Evolutionary conservation across 2,113 vertebrate species (phyloP).

Genomic region (Muntiacus muntjak): DNA sequence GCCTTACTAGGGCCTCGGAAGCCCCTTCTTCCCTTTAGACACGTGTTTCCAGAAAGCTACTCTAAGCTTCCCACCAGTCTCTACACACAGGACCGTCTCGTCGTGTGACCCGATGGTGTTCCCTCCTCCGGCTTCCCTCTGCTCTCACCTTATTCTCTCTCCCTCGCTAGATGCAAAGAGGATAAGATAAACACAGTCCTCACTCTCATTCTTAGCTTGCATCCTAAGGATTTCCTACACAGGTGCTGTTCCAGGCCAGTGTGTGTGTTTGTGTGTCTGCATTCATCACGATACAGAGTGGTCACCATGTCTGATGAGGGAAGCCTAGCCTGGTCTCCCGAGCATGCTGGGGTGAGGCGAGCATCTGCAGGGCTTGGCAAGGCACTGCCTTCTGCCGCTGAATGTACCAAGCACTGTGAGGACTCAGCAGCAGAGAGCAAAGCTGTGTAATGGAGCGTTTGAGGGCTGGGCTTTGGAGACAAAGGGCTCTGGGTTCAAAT

Average conservation of each 20-base stretch:
- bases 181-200: no score
- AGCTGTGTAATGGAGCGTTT: fast-evolving
- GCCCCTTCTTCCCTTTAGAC: background rate
- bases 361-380: background rate
- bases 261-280: background rate
- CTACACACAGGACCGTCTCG: fast-evolving
- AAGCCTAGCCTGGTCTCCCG: fast-evolving
- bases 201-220: background rate
- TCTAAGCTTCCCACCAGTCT: background rate
- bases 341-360: fast-evolving
- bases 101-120: fast-evolving
- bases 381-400: background rate
- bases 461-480: background rate
- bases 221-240: fast-evolving
- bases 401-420: background rate
- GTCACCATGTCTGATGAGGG: fast-evolving
- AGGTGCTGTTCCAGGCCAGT: background rate
- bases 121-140: background rate
- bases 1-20: background rate
- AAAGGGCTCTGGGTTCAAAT: background rate
- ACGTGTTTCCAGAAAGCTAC: background rate
- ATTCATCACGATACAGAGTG: background rate
- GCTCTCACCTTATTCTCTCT: background rate
- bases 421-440: background rate
- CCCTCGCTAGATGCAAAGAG: background rate